Conservation (phyloP, 2,113 vertebrate species). For the Chelonoidis abingdonii region DNA sequence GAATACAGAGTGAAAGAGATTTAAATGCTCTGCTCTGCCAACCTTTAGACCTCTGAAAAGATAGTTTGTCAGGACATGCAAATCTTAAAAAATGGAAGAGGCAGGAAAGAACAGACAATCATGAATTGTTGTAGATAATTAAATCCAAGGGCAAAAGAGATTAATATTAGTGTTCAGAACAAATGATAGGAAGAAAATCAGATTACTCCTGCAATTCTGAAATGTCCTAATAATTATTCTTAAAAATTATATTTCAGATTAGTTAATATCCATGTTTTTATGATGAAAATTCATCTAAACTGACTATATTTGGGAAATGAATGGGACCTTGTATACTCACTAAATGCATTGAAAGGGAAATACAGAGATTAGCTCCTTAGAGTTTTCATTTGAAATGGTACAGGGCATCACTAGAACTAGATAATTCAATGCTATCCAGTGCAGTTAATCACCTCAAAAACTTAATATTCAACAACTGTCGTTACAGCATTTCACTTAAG, state of each 20-base stretch:
- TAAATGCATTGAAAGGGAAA: constrained; percentile 57
- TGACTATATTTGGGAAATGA: constrained; percentile 33
- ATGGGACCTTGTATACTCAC: constrained; percentile 45
- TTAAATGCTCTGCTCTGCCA: not conserved
- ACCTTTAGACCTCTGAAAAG: not conserved
- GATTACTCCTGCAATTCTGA: not conserved
- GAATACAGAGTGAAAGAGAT: not conserved
- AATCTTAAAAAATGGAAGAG: constrained; percentile 9
- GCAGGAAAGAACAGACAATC: not conserved
- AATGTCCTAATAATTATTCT: not conserved
- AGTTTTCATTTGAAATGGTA: constrained; percentile 79
- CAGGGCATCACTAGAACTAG: constrained; percentile 77
- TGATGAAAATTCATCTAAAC: not conserved
- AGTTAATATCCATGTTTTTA: constrained; percentile 36
- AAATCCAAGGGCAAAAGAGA: not conserved
- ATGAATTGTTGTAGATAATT: not conserved
- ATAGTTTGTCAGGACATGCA: not conserved
- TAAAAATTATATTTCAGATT: not conserved
- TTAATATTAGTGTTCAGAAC: not conserved
- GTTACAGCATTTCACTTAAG: constrained; percentile 65
- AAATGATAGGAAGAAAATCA: not conserved
- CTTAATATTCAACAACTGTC: constrained; percentile 74
- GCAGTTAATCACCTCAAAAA: constrained; percentile 83
- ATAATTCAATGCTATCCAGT: constrained; percentile 80
- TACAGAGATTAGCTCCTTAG: constrained; percentile 74